A percentile compares a stretch with the other conserved stretches of the same genome.
Evolutionary conservation across 64 coral and sea anemone genomes (phyloP).

Genomic region (Astreopora myriophthalma): DNA sequence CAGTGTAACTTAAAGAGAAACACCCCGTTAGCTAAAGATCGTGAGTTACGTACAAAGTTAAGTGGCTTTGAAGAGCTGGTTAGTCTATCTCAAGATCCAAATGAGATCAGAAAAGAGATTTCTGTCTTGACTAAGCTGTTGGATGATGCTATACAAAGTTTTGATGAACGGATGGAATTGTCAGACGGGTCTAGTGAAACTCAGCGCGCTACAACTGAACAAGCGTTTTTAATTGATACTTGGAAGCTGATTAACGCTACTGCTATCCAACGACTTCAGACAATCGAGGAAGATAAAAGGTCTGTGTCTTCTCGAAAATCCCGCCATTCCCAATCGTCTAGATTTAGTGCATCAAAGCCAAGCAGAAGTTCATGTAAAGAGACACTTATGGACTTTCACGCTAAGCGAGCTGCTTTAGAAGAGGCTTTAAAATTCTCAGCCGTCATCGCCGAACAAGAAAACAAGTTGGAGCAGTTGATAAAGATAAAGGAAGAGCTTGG

Average conservation of each 20-base stretch:
- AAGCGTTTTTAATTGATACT: conserved; percentile 1
- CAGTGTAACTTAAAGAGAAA: conserved; percentile 16
- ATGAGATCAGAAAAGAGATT: conserved; percentile 23
- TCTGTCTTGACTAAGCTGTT: not conserved
- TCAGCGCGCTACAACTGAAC: not conserved
- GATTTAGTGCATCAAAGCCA: not conserved
- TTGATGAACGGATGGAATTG: conserved; percentile 44
- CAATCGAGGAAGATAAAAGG: conserved; percentile 2
- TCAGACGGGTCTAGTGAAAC: not conserved
- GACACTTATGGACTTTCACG: conserved; percentile 62
- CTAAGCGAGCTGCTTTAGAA: conserved; percentile 74
- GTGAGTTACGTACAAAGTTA: not conserved
- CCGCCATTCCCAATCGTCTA: not conserved
- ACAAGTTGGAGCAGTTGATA: conserved; percentile 60
- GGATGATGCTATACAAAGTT: conserved; percentile 16
- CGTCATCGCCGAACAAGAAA: conserved; percentile 71
- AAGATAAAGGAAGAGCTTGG: conserved; percentile 60
- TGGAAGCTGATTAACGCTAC: conserved; percentile 26
- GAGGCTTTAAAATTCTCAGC: conserved; percentile 60
- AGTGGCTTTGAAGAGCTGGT: conserved; percentile 3
- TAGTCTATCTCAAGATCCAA: not conserved
- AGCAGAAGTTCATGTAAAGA: conserved; percentile 55
- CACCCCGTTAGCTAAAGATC: not conserved
- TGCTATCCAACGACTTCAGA: conserved; percentile 2
- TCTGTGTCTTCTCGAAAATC: conserved; percentile 36